Conservation (phyloP, 2,888 invertebrate species). For the Caenorhabditis sp. region DNA sequence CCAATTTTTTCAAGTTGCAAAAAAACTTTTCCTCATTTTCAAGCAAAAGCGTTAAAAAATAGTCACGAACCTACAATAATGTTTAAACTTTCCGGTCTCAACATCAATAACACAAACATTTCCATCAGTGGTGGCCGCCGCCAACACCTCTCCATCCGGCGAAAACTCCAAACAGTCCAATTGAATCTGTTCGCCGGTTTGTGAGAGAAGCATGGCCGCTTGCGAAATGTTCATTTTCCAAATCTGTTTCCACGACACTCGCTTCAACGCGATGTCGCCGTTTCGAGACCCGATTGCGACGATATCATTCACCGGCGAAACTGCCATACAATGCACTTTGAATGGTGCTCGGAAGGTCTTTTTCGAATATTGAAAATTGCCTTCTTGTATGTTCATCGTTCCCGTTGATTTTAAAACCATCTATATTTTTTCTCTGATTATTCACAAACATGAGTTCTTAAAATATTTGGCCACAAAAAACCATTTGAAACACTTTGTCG, state of each 20-base stretch:
- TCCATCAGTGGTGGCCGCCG: conserved; percentile 53
- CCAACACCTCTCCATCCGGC: conserved; percentile 57
- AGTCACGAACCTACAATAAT: neutral
- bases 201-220: neutral
- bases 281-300: conserved; percentile 58
- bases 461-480: too few species aligned
- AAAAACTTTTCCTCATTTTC: neutral
- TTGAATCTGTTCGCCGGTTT: neutral
- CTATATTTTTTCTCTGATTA: too few species aligned
- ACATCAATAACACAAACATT: conserved; percentile 52
- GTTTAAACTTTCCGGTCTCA: conserved; percentile 41
- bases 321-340: conserved; percentile 40
- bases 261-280: conserved; percentile 58
- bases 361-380: conserved; percentile 18
- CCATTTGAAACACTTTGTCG: too few species aligned
- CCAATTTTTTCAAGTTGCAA: too few species aligned
- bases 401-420: neutral
- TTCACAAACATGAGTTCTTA: too few species aligned
- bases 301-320: conserved; percentile 54
- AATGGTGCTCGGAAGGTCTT: conserved; percentile 44
- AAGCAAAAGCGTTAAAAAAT: neutral
- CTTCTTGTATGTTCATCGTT: neutral
- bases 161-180: conserved; percentile 36
- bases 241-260: conserved; percentile 60
- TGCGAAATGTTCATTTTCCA: conserved; percentile 53